Conservation (phyloP, 2,797 vertebrate genomes). For the Myioborus miniatus region DNA sequence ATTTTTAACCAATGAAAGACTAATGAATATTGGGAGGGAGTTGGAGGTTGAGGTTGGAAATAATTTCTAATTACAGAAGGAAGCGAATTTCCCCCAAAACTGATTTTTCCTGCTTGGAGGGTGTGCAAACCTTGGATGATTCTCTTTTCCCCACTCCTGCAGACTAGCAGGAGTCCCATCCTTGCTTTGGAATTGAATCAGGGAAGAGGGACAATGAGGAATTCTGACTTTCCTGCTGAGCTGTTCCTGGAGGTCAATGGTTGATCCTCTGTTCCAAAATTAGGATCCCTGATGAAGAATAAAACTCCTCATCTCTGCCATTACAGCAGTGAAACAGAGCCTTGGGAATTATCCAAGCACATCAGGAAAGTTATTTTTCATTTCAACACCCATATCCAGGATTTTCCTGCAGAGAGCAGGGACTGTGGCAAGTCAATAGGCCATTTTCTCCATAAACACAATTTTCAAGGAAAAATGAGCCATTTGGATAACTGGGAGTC, state of each 20-base stretch:
- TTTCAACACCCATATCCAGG: not conserved
- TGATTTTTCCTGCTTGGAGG: not conserved
- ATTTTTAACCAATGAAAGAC: not conserved
- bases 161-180: not conserved
- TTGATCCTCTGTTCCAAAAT: not conserved
- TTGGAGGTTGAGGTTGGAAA: fast-evolving
- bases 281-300: not conserved
- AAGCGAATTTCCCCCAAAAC: not conserved
- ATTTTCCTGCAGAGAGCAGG: not conserved
- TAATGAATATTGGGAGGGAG: not conserved
- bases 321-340: not conserved
- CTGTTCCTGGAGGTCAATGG: not conserved
- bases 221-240: not conserved
- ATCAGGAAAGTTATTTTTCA: not conserved
- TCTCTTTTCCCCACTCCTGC: not conserved
- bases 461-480: not conserved
- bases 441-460: not conserved
- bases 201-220: not conserved
- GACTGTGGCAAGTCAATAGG: not conserved
- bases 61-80: not conserved
- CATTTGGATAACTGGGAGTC: not conserved
- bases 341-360: not conserved
- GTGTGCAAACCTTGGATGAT: fast-evolving
- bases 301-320: not conserved
- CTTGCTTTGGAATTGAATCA: not conserved